These are phyloP conservation scores for Megaceryle alcyon DNA, from an alignment of 2,797 vertebrate species.

Conservation along the genomic window DNA sequence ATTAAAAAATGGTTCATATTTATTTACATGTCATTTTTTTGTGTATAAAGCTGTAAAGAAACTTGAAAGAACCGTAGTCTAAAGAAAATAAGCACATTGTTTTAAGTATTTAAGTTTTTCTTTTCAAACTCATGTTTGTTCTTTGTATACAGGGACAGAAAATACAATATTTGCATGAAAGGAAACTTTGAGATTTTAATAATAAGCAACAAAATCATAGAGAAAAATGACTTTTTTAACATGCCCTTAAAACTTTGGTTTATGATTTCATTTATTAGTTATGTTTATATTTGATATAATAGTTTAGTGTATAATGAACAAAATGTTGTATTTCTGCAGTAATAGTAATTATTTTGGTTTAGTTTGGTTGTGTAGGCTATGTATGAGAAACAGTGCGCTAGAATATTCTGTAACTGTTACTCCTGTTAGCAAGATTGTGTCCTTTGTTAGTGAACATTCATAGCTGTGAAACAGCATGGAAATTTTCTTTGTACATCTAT, in stretches of 20 bases:
- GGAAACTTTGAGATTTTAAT: background rate
- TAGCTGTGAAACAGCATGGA: background rate
- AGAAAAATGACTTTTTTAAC: background rate
- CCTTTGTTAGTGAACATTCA: background rate
- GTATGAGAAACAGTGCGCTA: background rate
- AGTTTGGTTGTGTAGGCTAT: background rate
- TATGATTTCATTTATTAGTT: background rate
- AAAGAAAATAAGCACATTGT: background rate
- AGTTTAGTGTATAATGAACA: background rate
- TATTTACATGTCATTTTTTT: rapidly evolving
- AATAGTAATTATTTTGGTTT: background rate
- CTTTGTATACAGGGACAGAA: background rate
- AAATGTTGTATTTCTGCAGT: background rate
- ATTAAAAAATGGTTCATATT: rapidly evolving
- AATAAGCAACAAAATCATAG: background rate
- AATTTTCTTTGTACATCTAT: background rate
- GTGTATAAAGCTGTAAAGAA: background rate
- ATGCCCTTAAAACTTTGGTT: background rate
- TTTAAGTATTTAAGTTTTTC: background rate
- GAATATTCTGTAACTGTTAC: background rate
- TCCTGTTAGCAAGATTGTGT: background rate
- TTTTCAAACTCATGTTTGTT: background rate
- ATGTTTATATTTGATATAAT: background rate
- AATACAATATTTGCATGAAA: background rate
- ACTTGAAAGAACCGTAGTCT: background rate